Conservation (phyloP, 2,888 invertebrate genomes). For the Andrena trimmerana region DNA sequence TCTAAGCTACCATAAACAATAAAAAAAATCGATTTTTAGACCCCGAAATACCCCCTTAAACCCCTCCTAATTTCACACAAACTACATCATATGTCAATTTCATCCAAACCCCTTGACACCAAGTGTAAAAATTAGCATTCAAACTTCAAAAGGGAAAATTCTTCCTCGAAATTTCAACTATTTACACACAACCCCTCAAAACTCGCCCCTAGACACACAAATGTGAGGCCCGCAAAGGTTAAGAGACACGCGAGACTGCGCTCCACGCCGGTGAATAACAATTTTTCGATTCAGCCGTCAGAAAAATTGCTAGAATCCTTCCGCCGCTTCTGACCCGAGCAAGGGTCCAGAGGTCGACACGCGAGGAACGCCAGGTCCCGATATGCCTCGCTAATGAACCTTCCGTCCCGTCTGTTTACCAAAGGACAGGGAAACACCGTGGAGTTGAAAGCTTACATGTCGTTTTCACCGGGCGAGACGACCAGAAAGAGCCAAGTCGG, state of each 20-base stretch:
- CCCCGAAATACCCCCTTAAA: too few relatives aligned
- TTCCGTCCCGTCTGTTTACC: constrained; percentile 72
- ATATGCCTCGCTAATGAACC: constrained; percentile 82
- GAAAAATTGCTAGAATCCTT: constrained; percentile 70
- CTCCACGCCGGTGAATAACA: background rate
- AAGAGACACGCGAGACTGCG: background rate
- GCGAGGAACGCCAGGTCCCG: constrained; percentile 80
- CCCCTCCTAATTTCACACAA: too few relatives aligned
- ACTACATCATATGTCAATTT: too few relatives aligned
- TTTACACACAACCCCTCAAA: background rate
- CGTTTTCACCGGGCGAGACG: constrained; percentile 53
- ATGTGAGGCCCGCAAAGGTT: background rate
- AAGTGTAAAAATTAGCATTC: too few relatives aligned
- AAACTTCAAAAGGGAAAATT: too few relatives aligned
- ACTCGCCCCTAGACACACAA: background rate
- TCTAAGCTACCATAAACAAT: too few relatives aligned
- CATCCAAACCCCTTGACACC: too few relatives aligned
- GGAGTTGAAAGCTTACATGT: constrained; percentile 39
- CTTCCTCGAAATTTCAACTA: too few relatives aligned
- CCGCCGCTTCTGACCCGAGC: constrained; percentile 72
- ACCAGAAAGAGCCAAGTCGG: constrained; percentile 60
- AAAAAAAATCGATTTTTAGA: too few relatives aligned
- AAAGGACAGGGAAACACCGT: constrained; percentile 70
- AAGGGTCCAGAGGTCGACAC: constrained; percentile 79
- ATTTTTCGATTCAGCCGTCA: constrained; percentile 65